Base-by-base conservation (phyloP, 2,797 vertebrate genomes). In the Cephalopachus bancanus region DNA sequence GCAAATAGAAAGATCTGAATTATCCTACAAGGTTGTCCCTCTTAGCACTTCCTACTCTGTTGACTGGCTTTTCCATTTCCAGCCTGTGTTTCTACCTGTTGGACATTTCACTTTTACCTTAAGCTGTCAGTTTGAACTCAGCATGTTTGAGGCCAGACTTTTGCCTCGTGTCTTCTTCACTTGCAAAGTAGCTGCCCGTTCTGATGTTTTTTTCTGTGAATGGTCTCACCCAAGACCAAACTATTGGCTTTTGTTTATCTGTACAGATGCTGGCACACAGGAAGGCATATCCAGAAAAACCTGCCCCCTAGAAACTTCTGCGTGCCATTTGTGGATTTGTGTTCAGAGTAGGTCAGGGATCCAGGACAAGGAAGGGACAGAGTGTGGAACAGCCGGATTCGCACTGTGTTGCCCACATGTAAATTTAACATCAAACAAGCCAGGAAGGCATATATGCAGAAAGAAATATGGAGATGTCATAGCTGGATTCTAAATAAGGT, bases 251-350 rank as follows among this genome's bases (percentile, higher is more conserved):
- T 74, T 16, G 3, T 57, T 55, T 71, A 4, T 51, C 33, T 69
- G 53, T 65, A 33, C 22, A 53, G 75, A 75, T 10, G 37, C 14
- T 17, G 24, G 3, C 16, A 12, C 8, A 2, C 11, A 1, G 44
- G 15, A 75, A 53, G 30, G 37, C 24, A 28, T 4, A 16, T 28
- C 67, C 14, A 26, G 87, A 57, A 74, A 44, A 10, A 8, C n/a
- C 15, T 24, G 3, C 16, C 0, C 10, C 28, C 24, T 20, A 16
- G n/a, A n/a, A 26, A 12, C 71, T 71, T 20, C 2, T 11, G 30
- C 49, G 0, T 0, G 0, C 24, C 44, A 44, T 44, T 74, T 72
- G 65, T 3, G 7, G 4, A 22, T 22, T 16, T 1, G 24, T 3
- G 7, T 65, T 20, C 28, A 11, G 10, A 19, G 55, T 16, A 2